Conservation (phyloP, 2,797 vertebrate genomes). For the Sebastiscus albofasciatus region DNA sequence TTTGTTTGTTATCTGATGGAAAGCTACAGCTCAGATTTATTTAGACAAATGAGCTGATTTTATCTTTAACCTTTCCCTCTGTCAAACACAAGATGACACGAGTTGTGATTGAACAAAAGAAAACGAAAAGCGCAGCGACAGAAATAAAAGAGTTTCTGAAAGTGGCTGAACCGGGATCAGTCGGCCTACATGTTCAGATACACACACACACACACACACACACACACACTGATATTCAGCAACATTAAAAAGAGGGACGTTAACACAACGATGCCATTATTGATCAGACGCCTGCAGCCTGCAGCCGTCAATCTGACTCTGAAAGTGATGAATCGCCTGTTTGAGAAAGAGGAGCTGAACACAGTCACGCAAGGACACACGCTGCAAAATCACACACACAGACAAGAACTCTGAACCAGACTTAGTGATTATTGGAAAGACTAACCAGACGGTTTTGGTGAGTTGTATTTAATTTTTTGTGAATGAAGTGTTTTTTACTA, state of each 20-base stretch:
- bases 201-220: slow-evolving; percentile 6
- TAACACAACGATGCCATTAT: slow-evolving; percentile 36
- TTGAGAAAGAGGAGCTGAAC: neutral
- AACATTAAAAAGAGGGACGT: slow-evolving; percentile 1
- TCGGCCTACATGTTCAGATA: neutral
- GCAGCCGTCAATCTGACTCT: slow-evolving; percentile 4
- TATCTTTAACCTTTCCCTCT: neutral
- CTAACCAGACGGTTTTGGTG: no score
- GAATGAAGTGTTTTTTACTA: no score
- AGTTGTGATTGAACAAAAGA: neutral
- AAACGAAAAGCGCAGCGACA: neutral
- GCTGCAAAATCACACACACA: neutral
- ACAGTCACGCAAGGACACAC: slow-evolving; percentile 5
- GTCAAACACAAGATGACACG: neutral
- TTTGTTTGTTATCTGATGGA: neutral
- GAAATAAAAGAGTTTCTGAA: neutral
- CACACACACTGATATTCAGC: neutral
- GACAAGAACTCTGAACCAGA: neutral
- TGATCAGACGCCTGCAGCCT: slow-evolving; percentile 18
- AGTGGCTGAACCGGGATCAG: neutral
- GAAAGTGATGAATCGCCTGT: slow-evolving; percentile 25
- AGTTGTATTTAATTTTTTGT: no score
- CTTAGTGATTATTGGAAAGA: no score
- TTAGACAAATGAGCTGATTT: neutral
- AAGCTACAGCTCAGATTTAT: neutral